Conservation (phyloP, 2,888 invertebrate species). For the Incurvaria masculella region DNA sequence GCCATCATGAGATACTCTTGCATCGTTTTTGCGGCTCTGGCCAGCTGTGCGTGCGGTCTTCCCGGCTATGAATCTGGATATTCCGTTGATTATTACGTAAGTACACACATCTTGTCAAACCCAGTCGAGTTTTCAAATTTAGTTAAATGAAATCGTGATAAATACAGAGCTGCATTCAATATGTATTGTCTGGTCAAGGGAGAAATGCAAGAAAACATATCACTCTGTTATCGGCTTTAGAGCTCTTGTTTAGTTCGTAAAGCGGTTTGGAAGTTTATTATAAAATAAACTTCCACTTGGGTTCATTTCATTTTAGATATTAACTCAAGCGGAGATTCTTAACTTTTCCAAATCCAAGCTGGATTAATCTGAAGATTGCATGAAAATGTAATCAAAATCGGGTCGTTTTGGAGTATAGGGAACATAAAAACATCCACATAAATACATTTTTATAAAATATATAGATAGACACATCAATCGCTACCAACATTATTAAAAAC, state of each 20-base stretch:
- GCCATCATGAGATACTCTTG: slow-evolving; percentile 4
- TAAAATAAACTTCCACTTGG: too few species aligned
- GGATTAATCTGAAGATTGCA: neutral
- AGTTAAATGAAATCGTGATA: slow-evolving; percentile 2
- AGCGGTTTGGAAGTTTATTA: too few species aligned
- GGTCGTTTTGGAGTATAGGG: neutral
- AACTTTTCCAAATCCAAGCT: neutral
- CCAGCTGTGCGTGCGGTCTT: slow-evolving; percentile 25
- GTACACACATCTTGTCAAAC: slow-evolving; percentile 21
- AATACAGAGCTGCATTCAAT: too few species aligned
- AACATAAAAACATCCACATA: neutral
- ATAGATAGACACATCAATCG: too few species aligned
- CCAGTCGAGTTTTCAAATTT: neutral
- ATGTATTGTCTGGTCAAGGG: too few species aligned
- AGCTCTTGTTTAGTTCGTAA: too few species aligned
- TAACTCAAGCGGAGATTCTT: neutral
- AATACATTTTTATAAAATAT: neutral
- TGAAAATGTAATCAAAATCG: neutral
- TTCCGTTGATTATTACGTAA: slow-evolving; percentile 61
- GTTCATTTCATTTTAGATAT: slow-evolving; percentile 12
- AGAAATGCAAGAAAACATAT: too few species aligned
- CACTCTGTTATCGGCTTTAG: too few species aligned
- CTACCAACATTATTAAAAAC: too few species aligned
- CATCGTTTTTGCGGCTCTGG: slow-evolving; percentile 24
- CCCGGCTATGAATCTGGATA: slow-evolving; percentile 44